phyloP scores from a whole-genome alignment of 2,113 vertebrate genomes.

The Synodontis membranacea region DNA sequence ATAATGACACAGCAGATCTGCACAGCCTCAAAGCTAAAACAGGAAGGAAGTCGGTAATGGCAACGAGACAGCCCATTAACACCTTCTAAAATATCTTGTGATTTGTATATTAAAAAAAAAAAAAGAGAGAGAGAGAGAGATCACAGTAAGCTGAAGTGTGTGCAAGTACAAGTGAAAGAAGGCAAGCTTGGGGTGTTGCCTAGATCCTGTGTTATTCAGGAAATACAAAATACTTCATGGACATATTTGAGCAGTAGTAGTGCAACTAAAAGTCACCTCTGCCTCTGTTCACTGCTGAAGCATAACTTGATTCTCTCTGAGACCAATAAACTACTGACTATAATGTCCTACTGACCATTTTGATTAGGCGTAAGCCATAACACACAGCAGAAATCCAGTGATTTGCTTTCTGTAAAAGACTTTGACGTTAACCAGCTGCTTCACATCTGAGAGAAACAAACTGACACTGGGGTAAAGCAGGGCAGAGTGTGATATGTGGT shows the following conservation, averaged over 20 bases:
- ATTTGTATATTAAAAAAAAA: conserved; percentile 14
- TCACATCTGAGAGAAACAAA: neutral
- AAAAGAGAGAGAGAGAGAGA: too few relatives aligned
- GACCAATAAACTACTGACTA: neutral
- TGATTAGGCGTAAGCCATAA: neutral
- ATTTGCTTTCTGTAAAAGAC: neutral
- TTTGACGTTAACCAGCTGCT: conserved; percentile 7
- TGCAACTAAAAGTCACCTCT: neutral
- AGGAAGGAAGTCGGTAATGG: conserved; percentile 21
- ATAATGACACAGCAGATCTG: conserved; percentile 4
- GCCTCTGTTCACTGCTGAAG: neutral
- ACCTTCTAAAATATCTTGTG: conserved; percentile 10
- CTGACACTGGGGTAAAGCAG: neutral
- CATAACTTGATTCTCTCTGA: neutral
- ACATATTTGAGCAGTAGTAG: conserved; percentile 18
- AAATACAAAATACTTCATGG: conserved; percentile 31
- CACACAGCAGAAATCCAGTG: neutral
- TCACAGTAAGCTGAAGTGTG: neutral
- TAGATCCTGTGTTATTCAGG: conserved; percentile 30
- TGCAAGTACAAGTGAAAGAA: neutral
- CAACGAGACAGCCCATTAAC: conserved; percentile 5
- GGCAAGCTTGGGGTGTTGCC: conserved; percentile 33
- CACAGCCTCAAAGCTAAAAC: neutral
- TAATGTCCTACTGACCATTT: neutral
- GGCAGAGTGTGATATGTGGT: neutral